phyloP scores from a whole-genome alignment of 35 echinoderm and acorn worm species.

The Amphiura filiformis region DNA sequence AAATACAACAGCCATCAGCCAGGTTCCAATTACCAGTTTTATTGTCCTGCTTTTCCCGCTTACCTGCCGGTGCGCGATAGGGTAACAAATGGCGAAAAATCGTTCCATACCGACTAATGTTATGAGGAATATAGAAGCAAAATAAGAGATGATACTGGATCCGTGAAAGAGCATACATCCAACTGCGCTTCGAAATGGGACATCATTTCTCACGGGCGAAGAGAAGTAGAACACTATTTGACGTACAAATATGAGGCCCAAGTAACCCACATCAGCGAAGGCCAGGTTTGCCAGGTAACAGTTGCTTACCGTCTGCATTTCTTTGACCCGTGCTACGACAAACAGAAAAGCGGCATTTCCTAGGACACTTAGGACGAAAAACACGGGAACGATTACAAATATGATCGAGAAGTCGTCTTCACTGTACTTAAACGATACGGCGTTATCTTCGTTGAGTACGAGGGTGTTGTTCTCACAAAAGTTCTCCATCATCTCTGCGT shows the following conservation, averaged over 20 bases:
- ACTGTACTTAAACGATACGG: too few relatives aligned
- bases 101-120: slow-evolving; percentile 12
- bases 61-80: slow-evolving; percentile 33
- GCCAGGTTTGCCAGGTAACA: slow-evolving; percentile 21
- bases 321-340: slow-evolving; percentile 3
- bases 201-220: not conserved
- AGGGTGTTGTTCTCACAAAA: not conserved
- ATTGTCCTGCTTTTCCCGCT: slow-evolving; percentile 47
- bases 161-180: slow-evolving; percentile 12
- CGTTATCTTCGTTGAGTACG: too few relatives aligned
- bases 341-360: slow-evolving; percentile 8
- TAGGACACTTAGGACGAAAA: not conserved
- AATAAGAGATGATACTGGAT: slow-evolving; percentile 17
- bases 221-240: not conserved
- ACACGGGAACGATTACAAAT: not conserved
- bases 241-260: not conserved
- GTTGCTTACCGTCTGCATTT: slow-evolving; percentile 21
- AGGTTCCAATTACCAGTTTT: slow-evolving; percentile 2
- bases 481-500: too few relatives aligned
- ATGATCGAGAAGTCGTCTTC: too few relatives aligned
- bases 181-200: not conserved
- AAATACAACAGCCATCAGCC: not conserved
- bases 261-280: not conserved
- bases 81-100: slow-evolving; percentile 45
- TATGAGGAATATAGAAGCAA: slow-evolving; percentile 43